A percentile compares a stretch with the other conserved stretches of the same genome.
These are phyloP conservation scores for Antennarius striatus DNA, from an alignment of 2,113 vertebrate genomes.

Conservation along the genomic window DNA sequence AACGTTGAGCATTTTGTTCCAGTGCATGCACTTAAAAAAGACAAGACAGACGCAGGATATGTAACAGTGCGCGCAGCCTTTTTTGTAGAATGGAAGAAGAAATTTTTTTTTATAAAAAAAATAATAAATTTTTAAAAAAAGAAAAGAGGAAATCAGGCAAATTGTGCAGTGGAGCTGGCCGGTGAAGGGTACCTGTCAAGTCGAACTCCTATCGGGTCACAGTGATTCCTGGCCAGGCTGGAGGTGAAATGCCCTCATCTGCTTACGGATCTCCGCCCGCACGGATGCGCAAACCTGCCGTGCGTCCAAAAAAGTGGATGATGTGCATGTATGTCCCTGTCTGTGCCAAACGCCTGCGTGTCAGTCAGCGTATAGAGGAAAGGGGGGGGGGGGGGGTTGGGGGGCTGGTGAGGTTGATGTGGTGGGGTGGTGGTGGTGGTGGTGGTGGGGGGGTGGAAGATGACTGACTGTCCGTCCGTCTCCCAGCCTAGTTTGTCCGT, in stretches of 20 bases:
- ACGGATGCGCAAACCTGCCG: constrained; percentile 67
- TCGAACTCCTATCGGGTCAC: constrained; percentile 79
- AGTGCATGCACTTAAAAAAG: constrained; percentile 61
- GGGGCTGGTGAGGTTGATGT: background rate
- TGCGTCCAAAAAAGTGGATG: constrained; percentile 67
- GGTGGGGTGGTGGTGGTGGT: background rate
- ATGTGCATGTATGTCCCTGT: constrained; percentile 66
- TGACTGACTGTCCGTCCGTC: constrained; percentile 68
- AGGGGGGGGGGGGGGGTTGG: constrained; percentile 33
- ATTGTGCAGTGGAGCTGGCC: constrained; percentile 36
- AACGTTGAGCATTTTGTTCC: constrained; percentile 57
- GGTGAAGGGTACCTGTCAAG: constrained; percentile 78
- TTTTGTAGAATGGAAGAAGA: constrained; percentile 35
- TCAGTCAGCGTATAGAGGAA: constrained; percentile 69
- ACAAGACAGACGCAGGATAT: constrained; percentile 64
- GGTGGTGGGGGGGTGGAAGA: background rate
- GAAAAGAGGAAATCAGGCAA: constrained; percentile 31
- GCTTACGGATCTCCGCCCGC: constrained; percentile 62
- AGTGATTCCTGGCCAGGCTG: constrained; percentile 71
- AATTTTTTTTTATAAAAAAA: too few species aligned
- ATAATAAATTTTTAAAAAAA: too few species aligned
- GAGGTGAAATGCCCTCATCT: constrained; percentile 72
- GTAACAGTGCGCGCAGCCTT: constrained; percentile 45
- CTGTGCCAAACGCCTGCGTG: constrained; percentile 67
- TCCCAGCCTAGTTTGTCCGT: constrained; percentile 74